phyloP scores from a whole-genome alignment of 2,113 vertebrate species.

The Condylura cristata region DNA sequence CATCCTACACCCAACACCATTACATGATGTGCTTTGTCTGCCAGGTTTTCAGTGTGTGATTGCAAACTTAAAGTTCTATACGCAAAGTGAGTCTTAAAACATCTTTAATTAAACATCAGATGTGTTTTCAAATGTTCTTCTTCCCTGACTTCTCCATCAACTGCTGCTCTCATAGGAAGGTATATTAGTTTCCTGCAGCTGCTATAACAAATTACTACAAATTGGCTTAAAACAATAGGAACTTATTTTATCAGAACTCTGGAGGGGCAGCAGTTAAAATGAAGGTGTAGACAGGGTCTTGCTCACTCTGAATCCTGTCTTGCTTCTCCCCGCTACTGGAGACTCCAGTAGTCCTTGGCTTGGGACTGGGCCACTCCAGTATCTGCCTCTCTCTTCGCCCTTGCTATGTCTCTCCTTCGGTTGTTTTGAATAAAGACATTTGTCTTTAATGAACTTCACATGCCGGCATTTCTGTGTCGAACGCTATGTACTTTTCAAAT shows the following conservation, averaged over 20 bases:
- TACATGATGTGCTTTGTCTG: rapidly evolving
- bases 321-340: background rate
- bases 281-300: background rate
- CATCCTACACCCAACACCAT: rapidly evolving
- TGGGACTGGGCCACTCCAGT: background rate
- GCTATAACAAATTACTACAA: background rate
- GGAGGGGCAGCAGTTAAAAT: background rate
- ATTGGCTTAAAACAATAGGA: background rate
- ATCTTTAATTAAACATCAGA: background rate
- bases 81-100: background rate
- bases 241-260: background rate
- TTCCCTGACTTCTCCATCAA: background rate
- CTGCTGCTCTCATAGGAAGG: background rate
- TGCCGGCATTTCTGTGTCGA: constrained; percentile 21
- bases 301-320: background rate
- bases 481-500: background rate
- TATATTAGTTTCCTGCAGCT: background rate
- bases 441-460: background rate
- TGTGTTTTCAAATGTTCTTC: too few relatives aligned
- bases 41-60: background rate
- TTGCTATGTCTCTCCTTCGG: too few relatives aligned
- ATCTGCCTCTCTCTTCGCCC: background rate
- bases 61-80: background rate
- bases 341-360: background rate
- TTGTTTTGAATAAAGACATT: background rate